Percentiles rank a stretch among this genome's conserved stretches.
phyloP scores from a whole-genome alignment of 2,888 invertebrate genomes.

The Rosalia funebris region DNA sequence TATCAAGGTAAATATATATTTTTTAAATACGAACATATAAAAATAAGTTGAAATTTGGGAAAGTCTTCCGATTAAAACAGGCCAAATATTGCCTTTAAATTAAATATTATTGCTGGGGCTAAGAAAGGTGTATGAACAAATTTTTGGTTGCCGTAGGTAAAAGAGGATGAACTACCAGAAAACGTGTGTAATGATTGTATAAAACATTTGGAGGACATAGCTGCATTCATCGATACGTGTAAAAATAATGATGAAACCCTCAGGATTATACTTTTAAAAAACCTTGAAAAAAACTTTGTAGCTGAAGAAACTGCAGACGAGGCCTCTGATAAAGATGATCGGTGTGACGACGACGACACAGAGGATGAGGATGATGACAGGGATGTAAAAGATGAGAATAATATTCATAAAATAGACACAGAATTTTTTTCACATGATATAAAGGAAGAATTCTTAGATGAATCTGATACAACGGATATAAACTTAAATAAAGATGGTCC shows the following conservation, averaged over 20 bases:
- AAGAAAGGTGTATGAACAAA: too few relatives aligned
- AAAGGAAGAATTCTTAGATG: slow-evolving; percentile 35
- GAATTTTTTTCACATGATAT: slow-evolving; percentile 23
- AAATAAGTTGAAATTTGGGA: too few relatives aligned
- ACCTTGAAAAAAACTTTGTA: slow-evolving; percentile 20
- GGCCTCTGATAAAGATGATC: slow-evolving; percentile 7
- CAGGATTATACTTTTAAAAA: slow-evolving; percentile 27
- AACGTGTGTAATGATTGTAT: slow-evolving; percentile 38
- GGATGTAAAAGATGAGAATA: slow-evolving; percentile 34
- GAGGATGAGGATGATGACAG: slow-evolving; percentile 27
- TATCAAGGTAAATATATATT: slow-evolving; percentile 33
- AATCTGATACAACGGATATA: slow-evolving; percentile 30
- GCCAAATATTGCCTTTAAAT: too few relatives aligned
- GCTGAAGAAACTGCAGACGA: neutral
- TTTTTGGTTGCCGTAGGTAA: slow-evolving; percentile 28
- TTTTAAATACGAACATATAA: neutral
- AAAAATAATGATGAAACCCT: slow-evolving; percentile 33
- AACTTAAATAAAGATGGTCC: slow-evolving; percentile 23
- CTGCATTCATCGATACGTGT: slow-evolving; percentile 34
- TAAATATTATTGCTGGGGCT: too few relatives aligned
- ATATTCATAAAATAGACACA: neutral
- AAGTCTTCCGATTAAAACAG: too few relatives aligned
- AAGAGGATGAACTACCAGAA: slow-evolving; percentile 38
- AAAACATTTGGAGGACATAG: slow-evolving; percentile 33
- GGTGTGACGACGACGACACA: slow-evolving; percentile 18